phyloP scores from a whole-genome alignment of 1,140 invertebrate genomes.

The Drosophila mojavensis region DNA sequence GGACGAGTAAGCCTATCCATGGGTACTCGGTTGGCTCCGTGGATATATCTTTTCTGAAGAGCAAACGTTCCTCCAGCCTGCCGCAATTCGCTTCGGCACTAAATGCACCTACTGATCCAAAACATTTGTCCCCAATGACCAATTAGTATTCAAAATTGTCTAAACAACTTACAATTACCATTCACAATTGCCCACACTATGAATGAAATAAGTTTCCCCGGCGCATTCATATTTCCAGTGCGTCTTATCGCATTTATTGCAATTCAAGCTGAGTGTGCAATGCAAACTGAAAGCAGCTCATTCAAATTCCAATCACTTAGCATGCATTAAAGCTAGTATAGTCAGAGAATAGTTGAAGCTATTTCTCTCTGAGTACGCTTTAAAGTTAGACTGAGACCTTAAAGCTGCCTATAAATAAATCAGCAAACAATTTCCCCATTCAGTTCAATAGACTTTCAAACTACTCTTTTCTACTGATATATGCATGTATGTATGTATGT shows the following conservation, averaged over 20 bases:
- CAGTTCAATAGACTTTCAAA: too few relatives aligned
- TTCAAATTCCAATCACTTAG: not conserved
- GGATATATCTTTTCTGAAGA: slow-evolving; percentile 14
- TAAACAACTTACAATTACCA: slow-evolving; percentile 22
- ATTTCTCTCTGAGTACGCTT: not conserved
- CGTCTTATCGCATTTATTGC: slow-evolving; percentile 22
- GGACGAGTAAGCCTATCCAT: slow-evolving; percentile 55
- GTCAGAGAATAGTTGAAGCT: not conserved
- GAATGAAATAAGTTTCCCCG: slow-evolving; percentile 42
- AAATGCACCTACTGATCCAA: not conserved
- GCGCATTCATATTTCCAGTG: slow-evolving; percentile 22
- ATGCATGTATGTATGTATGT: too few relatives aligned
- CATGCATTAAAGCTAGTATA: not conserved
- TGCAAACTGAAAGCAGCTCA: slow-evolving; percentile 33
- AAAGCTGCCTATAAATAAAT: too few relatives aligned
- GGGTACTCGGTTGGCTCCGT: slow-evolving; percentile 55
- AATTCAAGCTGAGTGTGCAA: slow-evolving; percentile 11
- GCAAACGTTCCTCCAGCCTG: slow-evolving; percentile 43
- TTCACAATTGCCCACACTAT: slow-evolving; percentile 28
- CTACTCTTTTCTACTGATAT: too few relatives aligned
- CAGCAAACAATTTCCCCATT: too few relatives aligned
- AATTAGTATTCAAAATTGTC: not conserved
- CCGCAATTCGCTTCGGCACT: slow-evolving; percentile 34
- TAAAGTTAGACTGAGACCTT: not conserved
- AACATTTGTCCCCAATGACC: not conserved